phyloP scores from a whole-genome alignment of 2,797 vertebrate genomes.

The Eulemur rubriventer region DNA sequence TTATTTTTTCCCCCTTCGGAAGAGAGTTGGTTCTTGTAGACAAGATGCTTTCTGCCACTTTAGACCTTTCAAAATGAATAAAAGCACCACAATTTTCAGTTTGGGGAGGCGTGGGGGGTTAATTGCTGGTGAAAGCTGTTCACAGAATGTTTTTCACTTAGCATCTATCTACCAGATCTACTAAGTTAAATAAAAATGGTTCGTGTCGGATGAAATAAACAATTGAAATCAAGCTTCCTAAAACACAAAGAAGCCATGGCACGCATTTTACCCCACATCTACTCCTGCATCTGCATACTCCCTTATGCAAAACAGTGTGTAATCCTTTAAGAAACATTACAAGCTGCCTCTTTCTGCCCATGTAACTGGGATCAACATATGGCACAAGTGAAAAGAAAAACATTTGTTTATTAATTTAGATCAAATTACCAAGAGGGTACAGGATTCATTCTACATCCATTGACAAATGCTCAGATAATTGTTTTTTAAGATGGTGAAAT shows the following conservation, averaged over 20 bases:
- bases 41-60: slow-evolving; percentile 71
- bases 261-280: slow-evolving; percentile 76
- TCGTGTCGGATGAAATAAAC: slow-evolving; percentile 74
- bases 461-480: slow-evolving; percentile 73
- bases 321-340: slow-evolving; percentile 83
- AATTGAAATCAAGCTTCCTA: slow-evolving; percentile 77
- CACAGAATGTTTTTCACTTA: slow-evolving; percentile 40
- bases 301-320: slow-evolving; percentile 81
- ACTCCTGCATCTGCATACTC: slow-evolving; percentile 77
- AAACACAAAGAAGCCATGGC: slow-evolving; percentile 81
- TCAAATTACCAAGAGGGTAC: slow-evolving; percentile 79
- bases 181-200: slow-evolving; percentile 73
- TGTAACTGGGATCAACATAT: slow-evolving; percentile 83
- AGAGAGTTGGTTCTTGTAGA: slow-evolving; percentile 69
- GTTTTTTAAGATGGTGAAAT: slow-evolving; percentile 69
- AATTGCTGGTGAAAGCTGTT: slow-evolving; percentile 43
- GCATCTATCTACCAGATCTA: neutral
- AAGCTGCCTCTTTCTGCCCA: slow-evolving; percentile 84
- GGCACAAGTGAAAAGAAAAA: slow-evolving; percentile 83
- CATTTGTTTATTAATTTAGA: slow-evolving; percentile 87
- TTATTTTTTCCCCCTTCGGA: slow-evolving; percentile 35
- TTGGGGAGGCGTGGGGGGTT: neutral
- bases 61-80: slow-evolving; percentile 64
- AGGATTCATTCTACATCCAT: slow-evolving; percentile 79
- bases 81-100: slow-evolving; percentile 6